Evolutionary conservation across 2,113 vertebrate genomes (phyloP).

Genomic region (Mola mola): DNA sequence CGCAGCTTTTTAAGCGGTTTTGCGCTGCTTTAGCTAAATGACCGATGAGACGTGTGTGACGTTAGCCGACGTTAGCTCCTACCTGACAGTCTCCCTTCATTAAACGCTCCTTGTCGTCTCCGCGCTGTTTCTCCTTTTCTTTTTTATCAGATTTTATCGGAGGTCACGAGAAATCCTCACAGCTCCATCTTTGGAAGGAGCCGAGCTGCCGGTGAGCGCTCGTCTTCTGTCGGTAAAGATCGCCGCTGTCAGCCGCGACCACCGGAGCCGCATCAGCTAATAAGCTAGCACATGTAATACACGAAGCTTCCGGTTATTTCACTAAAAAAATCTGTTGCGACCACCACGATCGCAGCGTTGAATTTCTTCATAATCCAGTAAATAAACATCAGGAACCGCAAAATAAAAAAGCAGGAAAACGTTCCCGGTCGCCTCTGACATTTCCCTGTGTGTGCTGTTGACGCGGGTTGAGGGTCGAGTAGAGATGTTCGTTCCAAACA

Average conservation of each 20-base stretch:
- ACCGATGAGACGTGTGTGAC: background rate
- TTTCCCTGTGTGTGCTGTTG: background rate
- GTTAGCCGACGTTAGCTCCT: slow-evolving; percentile 19
- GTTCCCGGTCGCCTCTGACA: background rate
- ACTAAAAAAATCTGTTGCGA: slow-evolving; percentile 32
- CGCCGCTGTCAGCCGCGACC: background rate
- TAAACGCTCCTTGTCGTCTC: background rate
- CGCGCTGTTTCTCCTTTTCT: background rate
- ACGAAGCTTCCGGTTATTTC: slow-evolving; percentile 13
- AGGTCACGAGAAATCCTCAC: background rate
- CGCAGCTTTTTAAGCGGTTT: background rate
- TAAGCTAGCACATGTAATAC: slow-evolving; percentile 19
- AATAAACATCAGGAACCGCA: no score
- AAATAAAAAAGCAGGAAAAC: no score
- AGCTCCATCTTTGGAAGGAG: slow-evolving; percentile 20
- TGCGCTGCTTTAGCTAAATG: background rate
- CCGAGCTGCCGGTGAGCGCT: background rate
- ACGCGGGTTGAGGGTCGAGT: no score
- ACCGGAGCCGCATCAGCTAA: background rate
- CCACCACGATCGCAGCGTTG: no score
- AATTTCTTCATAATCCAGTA: no score
- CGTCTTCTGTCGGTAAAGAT: slow-evolving; percentile 2
- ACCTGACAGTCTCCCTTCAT: slow-evolving; percentile 46
- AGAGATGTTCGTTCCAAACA: no score
- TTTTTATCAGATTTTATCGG: background rate